A percentile compares a stretch with the other conserved stretches of the same genome.
Conservation (phyloP, 1,140 invertebrate species). For the Penaeus vannamei region DNA sequence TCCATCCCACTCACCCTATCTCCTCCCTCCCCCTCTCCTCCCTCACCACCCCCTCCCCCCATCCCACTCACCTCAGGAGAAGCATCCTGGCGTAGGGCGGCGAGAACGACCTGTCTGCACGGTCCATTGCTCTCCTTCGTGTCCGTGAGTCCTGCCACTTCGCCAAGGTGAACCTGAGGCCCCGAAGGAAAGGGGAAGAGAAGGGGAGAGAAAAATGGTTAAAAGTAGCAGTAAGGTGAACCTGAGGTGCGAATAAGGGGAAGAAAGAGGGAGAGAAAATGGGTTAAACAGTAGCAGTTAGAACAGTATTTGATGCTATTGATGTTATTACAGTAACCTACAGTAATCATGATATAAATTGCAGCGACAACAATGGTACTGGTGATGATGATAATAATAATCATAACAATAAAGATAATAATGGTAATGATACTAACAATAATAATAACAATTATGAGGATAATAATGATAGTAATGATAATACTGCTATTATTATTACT, state of each 20-base stretch:
- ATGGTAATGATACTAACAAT: too few species aligned
- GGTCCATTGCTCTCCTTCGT: slow-evolving; percentile 72
- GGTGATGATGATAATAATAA: too few species aligned
- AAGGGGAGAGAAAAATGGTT: background rate
- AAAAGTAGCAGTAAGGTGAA: slow-evolving; percentile 74
- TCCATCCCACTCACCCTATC: background rate
- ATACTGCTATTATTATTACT: too few species aligned
- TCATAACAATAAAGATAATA: too few species aligned
- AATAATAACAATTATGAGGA: too few species aligned
- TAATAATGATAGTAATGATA: too few species aligned
- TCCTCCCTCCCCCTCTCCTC: too few species aligned
- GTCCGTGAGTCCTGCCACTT: slow-evolving; percentile 81
- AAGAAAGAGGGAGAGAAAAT: background rate
- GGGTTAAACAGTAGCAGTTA: too few species aligned
- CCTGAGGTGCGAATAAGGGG: slow-evolving; percentile 71
- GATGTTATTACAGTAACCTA: too few species aligned
- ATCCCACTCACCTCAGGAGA: slow-evolving; percentile 73
- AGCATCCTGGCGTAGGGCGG: background rate
- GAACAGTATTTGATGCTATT: too few species aligned
- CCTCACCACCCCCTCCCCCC: background rate
- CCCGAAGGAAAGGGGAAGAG: background rate
- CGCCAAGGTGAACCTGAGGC: slow-evolving; percentile 80
- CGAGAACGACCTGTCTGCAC: slow-evolving; percentile 12
- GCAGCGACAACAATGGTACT: too few species aligned
- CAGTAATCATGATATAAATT: too few species aligned